phyloP scores from a whole-genome alignment of 2,113 vertebrate species.

The Triplophysa rosa region DNA sequence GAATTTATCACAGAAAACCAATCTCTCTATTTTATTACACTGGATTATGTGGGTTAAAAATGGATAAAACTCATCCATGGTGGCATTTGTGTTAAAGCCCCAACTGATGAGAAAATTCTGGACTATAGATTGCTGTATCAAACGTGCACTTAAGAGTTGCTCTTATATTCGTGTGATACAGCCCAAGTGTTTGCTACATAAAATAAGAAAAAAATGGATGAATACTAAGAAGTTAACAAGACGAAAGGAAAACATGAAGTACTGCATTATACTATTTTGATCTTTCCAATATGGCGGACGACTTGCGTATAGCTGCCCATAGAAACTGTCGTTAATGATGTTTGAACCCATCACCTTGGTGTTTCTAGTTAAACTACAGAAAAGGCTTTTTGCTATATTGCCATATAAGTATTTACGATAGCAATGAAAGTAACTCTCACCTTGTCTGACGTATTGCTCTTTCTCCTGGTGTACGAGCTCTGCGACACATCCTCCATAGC shows the following conservation, averaged over 20 bases:
- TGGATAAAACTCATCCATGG: constrained; percentile 35
- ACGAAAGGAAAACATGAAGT: too few species aligned
- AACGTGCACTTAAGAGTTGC: constrained; percentile 5
- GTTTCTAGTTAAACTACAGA: too few species aligned
- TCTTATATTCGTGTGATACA: background rate
- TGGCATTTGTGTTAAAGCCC: constrained; percentile 44
- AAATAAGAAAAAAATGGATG: background rate
- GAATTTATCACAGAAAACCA: constrained; percentile 42
- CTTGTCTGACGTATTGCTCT: constrained; percentile 83
- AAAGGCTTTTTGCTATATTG: too few species aligned
- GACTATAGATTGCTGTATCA: constrained; percentile 5
- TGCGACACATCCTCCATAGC: constrained; percentile 80
- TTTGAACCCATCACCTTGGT: too few species aligned
- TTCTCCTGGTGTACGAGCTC: constrained; percentile 84
- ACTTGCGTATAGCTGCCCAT: too few species aligned
- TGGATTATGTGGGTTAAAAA: constrained; percentile 44
- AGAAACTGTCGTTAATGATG: too few species aligned
- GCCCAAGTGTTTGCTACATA: background rate
- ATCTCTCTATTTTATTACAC: constrained; percentile 19
- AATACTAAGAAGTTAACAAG: too few species aligned
- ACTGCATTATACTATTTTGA: too few species aligned
- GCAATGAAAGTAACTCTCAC: constrained; percentile 61
- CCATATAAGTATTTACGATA: too few species aligned
- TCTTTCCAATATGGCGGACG: too few species aligned
- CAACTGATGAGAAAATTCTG: constrained; percentile 42